Percentiles rank a stretch among this genome's conserved stretches.
phyloP scores from a whole-genome alignment of 2,888 invertebrate genomes.

The Drosophila merina region DNA sequence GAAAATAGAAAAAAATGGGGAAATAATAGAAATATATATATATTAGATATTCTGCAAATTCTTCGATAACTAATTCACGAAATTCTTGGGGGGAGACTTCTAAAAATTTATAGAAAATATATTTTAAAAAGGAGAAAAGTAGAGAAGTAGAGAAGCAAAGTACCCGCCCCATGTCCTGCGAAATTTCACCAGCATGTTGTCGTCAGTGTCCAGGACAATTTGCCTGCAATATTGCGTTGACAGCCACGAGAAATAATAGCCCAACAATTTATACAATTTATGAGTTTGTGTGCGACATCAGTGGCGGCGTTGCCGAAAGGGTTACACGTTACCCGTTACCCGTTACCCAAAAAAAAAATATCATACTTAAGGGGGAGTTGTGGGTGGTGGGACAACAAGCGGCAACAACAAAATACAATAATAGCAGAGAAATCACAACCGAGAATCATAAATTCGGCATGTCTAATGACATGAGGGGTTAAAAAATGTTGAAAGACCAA shows the following conservation, averaged over 20 bases:
- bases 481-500: constrained; percentile 19
- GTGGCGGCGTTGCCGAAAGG: constrained; percentile 39
- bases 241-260: constrained; percentile 81
- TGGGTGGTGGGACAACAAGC: constrained; percentile 23
- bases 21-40: not conserved
- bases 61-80: no score
- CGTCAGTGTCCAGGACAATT: constrained; percentile 64
- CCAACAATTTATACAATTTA: constrained; percentile 81
- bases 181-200: constrained; percentile 18
- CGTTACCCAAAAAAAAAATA: constrained; percentile 32
- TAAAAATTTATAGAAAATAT: not conserved
- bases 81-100: not conserved
- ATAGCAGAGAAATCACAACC: constrained; percentile 71
- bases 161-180: not conserved
- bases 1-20: not conserved
- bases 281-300: constrained; percentile 66
- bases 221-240: constrained; percentile 81
- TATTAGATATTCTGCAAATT: no score
- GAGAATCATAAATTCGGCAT: constrained; percentile 82
- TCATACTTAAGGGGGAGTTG: constrained; percentile 35
- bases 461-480: constrained; percentile 71
- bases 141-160: no score
- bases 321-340: constrained; percentile 31
- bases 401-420: constrained; percentile 21
- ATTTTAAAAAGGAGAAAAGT: not conserved